Evolutionary conservation across 2,797 vertebrate species (phyloP).

Genomic region (Xenops minutus): DNA sequence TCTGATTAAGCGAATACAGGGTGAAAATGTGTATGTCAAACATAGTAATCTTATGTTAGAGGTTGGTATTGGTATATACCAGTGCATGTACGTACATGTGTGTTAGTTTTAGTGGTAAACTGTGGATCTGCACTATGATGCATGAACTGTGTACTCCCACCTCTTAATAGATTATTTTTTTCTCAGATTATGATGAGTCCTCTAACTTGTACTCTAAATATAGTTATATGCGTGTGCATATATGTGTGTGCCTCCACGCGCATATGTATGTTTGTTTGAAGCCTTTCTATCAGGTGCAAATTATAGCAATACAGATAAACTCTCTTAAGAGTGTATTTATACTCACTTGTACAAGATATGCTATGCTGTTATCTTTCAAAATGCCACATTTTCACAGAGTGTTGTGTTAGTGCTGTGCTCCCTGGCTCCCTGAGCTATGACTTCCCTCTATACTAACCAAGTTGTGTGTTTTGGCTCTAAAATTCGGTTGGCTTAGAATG

Average conservation of each 20-base stretch:
- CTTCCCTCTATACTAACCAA: conserved; percentile 69
- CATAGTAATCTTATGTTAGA: conserved; percentile 99
- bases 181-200: conserved; percentile 20
- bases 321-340: conserved; percentile 39
- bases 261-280: conserved; percentile 60
- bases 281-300: conserved; percentile 45
- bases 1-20: conserved; percentile 94
- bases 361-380: conserved; percentile 65
- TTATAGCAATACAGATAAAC: not conserved
- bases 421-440: conserved; percentile 39
- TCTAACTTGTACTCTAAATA: conserved; percentile 43
- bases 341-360: conserved; percentile 58
- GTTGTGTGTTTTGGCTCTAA: conserved; percentile 33
- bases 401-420: conserved; percentile 72
- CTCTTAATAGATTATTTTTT: conserved; percentile 59
- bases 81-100: conserved; percentile 78
- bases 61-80: conserved; percentile 89
- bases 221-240: conserved; percentile 25
- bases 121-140: conserved; percentile 68
- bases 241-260: conserved; percentile 55
- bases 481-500: not conserved
- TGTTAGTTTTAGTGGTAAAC: conserved; percentile 66
- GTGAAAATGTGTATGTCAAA: conserved; percentile 98
- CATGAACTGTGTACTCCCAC: conserved; percentile 76
- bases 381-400: conserved; percentile 77